Evolutionary conservation across 2,113 vertebrate genomes (phyloP).

Genomic region (Trichomycterus rosablanca): DNA sequence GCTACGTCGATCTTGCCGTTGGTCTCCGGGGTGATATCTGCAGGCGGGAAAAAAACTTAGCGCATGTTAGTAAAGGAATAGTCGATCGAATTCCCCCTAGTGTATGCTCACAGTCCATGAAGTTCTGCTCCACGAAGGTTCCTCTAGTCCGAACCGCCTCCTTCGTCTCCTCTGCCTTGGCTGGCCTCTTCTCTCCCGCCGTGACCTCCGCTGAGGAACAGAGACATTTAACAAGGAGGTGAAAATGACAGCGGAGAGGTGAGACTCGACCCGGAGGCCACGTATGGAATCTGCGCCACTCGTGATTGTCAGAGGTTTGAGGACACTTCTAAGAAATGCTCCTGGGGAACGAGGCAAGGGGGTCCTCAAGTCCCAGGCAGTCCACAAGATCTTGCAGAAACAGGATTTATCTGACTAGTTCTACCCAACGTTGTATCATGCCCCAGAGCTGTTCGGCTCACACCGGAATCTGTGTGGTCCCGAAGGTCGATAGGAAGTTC

Average conservation of each 20-base stretch:
- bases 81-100: too few relatives aligned
- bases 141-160: too few relatives aligned
- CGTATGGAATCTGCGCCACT: slow-evolving; percentile 53
- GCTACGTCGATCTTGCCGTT: slow-evolving; percentile 48
- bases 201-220: slow-evolving; percentile 33
- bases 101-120: slow-evolving; percentile 20
- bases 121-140: slow-evolving; percentile 44
- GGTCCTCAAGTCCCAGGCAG: too few relatives aligned
- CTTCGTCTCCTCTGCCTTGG: too few relatives aligned
- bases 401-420: too few relatives aligned
- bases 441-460: too few relatives aligned
- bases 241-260: slow-evolving; percentile 57
- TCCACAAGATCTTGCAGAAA: too few relatives aligned
- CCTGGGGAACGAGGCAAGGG: too few relatives aligned
- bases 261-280: slow-evolving; percentile 35
- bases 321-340: too few relatives aligned
- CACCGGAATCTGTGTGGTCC: too few relatives aligned
- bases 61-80: not conserved
- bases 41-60: not conserved
- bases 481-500: too few relatives aligned
- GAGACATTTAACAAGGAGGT: slow-evolving; percentile 61
- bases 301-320: not conserved
- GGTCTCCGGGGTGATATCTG: slow-evolving; percentile 15
- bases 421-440: too few relatives aligned
- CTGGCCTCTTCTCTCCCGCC: slow-evolving; percentile 16